Conservation (phyloP, 2,113 vertebrate species). For the Muntiacus reevesi region DNA sequence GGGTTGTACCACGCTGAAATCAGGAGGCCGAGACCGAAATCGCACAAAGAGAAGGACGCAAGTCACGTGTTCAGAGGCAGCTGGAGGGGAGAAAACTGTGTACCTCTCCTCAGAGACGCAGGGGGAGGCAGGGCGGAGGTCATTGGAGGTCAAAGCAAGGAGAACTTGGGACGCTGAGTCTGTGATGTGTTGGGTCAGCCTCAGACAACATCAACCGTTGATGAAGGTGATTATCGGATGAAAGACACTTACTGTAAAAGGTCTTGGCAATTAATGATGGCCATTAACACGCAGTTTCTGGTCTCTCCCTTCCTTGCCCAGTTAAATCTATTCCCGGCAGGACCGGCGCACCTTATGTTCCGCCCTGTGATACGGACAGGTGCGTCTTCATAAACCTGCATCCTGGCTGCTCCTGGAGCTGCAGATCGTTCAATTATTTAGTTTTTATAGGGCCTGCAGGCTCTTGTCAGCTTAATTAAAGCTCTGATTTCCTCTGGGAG, state of each 20-base stretch:
- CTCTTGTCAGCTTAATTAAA: conserved; percentile 31
- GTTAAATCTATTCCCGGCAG: not conserved
- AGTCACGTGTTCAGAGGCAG: rapidly evolving
- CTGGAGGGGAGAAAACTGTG: rapidly evolving
- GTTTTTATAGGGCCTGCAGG: not conserved
- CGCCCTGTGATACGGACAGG: not conserved
- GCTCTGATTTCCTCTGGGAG: conserved; percentile 12
- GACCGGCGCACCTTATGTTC: rapidly evolving
- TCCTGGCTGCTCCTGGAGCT: not conserved
- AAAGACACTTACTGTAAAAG: not conserved
- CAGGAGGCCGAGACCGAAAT: rapidly evolving
- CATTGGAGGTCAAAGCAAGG: not conserved
- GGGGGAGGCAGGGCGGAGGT: too few relatives aligned
- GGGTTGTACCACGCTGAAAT: rapidly evolving
- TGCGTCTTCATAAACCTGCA: not conserved
- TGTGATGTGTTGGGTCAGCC: not conserved
- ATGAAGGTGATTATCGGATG: not conserved
- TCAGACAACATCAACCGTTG: too few relatives aligned
- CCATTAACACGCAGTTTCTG: rapidly evolving
- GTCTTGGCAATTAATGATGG: not conserved
- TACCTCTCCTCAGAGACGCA: rapidly evolving
- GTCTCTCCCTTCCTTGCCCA: not conserved
- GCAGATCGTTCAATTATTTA: not conserved
- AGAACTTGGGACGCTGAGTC: not conserved
- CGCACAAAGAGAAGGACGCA: rapidly evolving